Evolutionary conservation across 2,888 invertebrate genomes (phyloP).

Genomic region (Plemyria rubiginata): DNA sequence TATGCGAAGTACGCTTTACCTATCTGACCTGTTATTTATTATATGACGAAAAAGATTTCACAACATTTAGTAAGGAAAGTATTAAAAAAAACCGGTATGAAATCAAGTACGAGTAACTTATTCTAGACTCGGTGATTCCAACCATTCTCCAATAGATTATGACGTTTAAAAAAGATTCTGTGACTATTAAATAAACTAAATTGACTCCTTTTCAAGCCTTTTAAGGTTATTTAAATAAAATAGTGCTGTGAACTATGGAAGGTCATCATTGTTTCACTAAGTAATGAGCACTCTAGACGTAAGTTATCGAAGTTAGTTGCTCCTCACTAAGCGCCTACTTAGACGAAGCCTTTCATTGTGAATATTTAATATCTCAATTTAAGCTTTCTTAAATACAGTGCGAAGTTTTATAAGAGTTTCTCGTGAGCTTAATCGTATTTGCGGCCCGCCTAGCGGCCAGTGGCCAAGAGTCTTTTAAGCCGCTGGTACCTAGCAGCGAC

Average conservation of each 20-base stretch:
- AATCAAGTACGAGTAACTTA: no score
- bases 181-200: background rate
- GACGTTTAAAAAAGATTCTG: background rate
- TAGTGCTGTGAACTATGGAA: conserved; percentile 1
- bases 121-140: no score
- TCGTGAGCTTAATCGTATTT: no score
- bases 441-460: no score
- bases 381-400: background rate
- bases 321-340: conserved; percentile 22
- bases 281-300: conserved; percentile 36
- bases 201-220: no score
- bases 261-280: conserved; percentile 41
- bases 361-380: conserved; percentile 19
- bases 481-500: no score
- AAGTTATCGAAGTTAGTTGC: conserved; percentile 45
- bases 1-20: no score
- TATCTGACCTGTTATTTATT: no score
- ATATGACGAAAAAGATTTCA: no score
- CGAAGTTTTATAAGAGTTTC: background rate
- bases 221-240: background rate
- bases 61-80: no score
- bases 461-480: no score
- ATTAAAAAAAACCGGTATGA: no score
- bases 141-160: background rate
- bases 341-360: conserved; percentile 25